Conservation (phyloP, 2,797 vertebrate species). For the Eulemur albifrons region DNA sequence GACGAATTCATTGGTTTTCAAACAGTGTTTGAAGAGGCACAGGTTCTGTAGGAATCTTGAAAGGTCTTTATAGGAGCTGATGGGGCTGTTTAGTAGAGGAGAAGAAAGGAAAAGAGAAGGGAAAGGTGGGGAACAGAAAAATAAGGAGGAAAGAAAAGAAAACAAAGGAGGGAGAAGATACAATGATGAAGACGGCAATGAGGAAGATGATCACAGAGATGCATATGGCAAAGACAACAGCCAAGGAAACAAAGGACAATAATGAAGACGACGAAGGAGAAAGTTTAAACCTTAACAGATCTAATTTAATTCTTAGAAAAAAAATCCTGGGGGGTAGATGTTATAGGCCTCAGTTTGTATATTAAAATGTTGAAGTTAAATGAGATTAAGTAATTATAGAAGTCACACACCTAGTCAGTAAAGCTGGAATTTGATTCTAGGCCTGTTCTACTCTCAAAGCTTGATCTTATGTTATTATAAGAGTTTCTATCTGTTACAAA, state of each 20-base stretch:
- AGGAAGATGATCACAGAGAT: neutral
- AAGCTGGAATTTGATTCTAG: neutral
- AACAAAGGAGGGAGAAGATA: neutral
- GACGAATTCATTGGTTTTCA: neutral
- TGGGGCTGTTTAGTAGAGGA: neutral
- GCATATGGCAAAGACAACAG: fast-evolving
- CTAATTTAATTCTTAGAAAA: neutral
- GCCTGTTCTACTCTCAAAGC: neutral
- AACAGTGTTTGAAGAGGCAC: neutral
- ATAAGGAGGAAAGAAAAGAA: neutral
- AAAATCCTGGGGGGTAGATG: neutral
- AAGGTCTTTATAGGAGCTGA: neutral
- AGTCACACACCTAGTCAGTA: neutral
- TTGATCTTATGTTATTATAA: neutral
- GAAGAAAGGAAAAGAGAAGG: neutral
- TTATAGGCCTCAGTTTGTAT: neutral
- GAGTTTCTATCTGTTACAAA: neutral
- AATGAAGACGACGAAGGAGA: neutral
- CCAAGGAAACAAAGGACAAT: neutral
- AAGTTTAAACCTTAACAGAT: neutral
- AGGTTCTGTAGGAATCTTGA: neutral
- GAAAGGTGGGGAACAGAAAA: neutral
- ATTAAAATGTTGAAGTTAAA: neutral
- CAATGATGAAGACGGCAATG: neutral
- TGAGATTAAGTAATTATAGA: neutral